Percentiles rank a stretch among this genome's conserved stretches.
phyloP scores from a whole-genome alignment of 2,797 vertebrate species.

The Schizopygopsis pylzovi region DNA sequence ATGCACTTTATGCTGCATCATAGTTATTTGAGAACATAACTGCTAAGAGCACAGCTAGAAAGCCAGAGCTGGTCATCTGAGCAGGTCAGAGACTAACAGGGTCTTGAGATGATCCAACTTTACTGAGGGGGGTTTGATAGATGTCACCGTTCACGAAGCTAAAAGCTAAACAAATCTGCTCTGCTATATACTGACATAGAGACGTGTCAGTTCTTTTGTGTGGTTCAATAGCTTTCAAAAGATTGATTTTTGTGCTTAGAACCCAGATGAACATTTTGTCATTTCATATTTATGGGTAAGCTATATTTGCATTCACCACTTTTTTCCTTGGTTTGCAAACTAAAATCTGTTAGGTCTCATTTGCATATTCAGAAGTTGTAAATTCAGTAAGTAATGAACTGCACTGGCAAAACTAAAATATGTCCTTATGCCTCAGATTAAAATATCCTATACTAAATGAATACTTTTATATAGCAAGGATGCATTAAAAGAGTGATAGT shows the following conservation, averaged over 20 bases:
- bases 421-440: not conserved
- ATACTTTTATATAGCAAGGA: not conserved
- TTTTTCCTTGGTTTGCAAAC: not conserved
- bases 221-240: not conserved
- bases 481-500: not conserved
- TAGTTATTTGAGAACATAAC: constrained; percentile 43
- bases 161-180: constrained; percentile 3
- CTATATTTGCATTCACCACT: not conserved
- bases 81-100: not conserved
- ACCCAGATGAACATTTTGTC: not conserved
- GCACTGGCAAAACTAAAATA: not conserved
- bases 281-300: not conserved
- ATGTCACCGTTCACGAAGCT: constrained; percentile 8
- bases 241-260: not conserved
- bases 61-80: constrained; percentile 37
- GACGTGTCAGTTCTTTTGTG: not conserved
- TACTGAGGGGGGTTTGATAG: not conserved
- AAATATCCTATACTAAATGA: not conserved
- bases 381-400: not conserved
- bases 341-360: not conserved
- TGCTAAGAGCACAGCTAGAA: not conserved
- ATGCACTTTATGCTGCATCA: constrained; percentile 48
- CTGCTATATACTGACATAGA: not conserved
- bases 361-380: not conserved
- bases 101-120: constrained; percentile 3